Percentiles rank a stretch among this genome's conserved stretches.
Conservation (phyloP, 2,797 vertebrate species). For the Macrochelys suwanniensis region DNA sequence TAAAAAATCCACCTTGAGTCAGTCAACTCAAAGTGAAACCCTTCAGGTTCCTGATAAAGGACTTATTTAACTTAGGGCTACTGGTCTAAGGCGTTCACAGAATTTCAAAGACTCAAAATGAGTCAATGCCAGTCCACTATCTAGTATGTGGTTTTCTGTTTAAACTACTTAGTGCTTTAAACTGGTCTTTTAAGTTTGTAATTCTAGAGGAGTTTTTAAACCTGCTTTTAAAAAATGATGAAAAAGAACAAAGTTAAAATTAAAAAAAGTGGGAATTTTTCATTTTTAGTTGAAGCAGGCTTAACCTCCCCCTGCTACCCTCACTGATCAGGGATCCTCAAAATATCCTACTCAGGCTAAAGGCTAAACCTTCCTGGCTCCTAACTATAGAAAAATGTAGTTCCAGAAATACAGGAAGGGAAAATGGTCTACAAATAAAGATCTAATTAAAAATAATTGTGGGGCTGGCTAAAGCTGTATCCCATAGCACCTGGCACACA, state of each 20-base stretch:
- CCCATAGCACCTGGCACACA: slow-evolving; percentile 91
- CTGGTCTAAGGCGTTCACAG: not conserved
- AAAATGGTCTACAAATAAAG: slow-evolving; percentile 77
- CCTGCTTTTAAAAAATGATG: slow-evolving; percentile 63
- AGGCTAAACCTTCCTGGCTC: slow-evolving; percentile 74
- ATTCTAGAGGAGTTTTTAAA: slow-evolving; percentile 71
- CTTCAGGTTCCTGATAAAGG: slow-evolving; percentile 33
- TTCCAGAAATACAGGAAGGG: slow-evolving; percentile 60
- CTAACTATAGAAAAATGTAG: slow-evolving; percentile 79
- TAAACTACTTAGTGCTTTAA: slow-evolving; percentile 58
- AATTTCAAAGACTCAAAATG: slow-evolving; percentile 9
- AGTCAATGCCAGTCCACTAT: slow-evolving; percentile 22
- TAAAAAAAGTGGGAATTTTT: slow-evolving; percentile 37
- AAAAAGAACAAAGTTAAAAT: slow-evolving; percentile 71
- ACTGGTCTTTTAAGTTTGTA: slow-evolving; percentile 61
- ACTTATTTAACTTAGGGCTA: not conserved
- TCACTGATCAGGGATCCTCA: slow-evolving; percentile 38
- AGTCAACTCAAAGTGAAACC: slow-evolving; percentile 33
- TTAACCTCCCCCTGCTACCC: slow-evolving; percentile 63
- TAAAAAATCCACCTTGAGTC: slow-evolving; percentile 46
- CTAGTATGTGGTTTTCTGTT: not conserved
- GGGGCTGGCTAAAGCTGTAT: slow-evolving; percentile 85
- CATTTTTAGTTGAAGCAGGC: slow-evolving; percentile 75
- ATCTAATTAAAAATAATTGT: slow-evolving; percentile 78
- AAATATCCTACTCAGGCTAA: slow-evolving; percentile 66